Evolutionary conservation across 2,113 vertebrate genomes (phyloP).

Genomic region (Prionailurus viverrinus): DNA sequence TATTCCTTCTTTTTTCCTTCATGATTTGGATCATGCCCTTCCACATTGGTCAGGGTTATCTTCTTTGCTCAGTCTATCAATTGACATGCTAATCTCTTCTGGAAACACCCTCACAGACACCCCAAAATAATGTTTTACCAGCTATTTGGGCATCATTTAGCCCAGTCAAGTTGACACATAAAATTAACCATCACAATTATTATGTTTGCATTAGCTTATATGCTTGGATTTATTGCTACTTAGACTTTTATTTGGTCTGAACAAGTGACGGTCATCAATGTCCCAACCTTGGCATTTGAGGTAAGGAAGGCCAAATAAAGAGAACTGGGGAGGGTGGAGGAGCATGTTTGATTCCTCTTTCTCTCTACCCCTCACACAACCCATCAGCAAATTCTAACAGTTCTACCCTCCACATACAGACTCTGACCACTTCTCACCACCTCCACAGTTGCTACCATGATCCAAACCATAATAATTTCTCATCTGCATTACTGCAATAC

Average conservation of each 20-base stretch:
- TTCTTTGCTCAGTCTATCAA: background rate
- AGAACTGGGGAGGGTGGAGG: background rate
- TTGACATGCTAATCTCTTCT: background rate
- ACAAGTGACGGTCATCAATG: background rate
- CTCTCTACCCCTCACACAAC: background rate
- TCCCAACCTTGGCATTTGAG: background rate
- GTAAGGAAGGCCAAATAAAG: background rate
- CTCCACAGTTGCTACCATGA: background rate
- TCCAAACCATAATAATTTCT: background rate
- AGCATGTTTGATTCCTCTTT: background rate
- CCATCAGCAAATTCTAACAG: background rate
- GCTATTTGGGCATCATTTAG: background rate
- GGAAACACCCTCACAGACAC: background rate
- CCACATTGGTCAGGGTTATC: background rate
- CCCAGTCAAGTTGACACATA: background rate
- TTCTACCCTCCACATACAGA: background rate
- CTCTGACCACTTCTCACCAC: background rate
- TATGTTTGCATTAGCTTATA: background rate
- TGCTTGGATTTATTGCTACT: background rate
- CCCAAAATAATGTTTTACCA: background rate
- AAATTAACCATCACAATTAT: background rate
- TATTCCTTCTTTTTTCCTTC: background rate
- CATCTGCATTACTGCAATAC: background rate
- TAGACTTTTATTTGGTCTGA: conserved; percentile 6
- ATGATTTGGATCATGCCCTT: background rate